Conservation (phyloP, 1,140 invertebrate species). For the Lordiphosa collinella region DNA sequence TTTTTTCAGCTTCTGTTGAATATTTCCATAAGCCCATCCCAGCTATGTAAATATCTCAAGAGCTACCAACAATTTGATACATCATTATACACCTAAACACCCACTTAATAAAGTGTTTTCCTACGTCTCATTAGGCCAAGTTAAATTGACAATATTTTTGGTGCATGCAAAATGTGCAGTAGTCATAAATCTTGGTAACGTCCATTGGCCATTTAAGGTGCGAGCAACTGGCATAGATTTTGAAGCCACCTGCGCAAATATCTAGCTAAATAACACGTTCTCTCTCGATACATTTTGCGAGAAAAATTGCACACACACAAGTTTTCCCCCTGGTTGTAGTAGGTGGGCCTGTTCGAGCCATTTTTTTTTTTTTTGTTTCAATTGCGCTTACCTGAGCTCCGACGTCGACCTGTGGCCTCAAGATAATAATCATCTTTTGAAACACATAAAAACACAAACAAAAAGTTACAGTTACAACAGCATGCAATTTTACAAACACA, state of each 20-base stretch:
- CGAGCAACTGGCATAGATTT: slow-evolving; percentile 69
- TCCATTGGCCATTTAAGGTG: slow-evolving; percentile 63
- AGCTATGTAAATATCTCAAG: background rate
- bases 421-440: slow-evolving; percentile 76
- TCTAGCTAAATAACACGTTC: slow-evolving; percentile 33
- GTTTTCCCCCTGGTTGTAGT: slow-evolving; percentile 1
- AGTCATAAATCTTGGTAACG: slow-evolving; percentile 52
- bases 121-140: background rate
- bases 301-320: slow-evolving; percentile 1
- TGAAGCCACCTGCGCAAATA: slow-evolving; percentile 68
- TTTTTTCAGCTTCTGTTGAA: slow-evolving; percentile 8
- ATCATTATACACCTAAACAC: slow-evolving; percentile 37
- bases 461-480: slow-evolving; percentile 20
- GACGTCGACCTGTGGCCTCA: slow-evolving; percentile 78
- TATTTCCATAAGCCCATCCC: too few relatives aligned
- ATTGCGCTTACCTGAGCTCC: slow-evolving; percentile 78
- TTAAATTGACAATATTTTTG: slow-evolving; percentile 49
- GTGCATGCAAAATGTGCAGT: slow-evolving; percentile 5
- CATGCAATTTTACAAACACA: slow-evolving; percentile 1
- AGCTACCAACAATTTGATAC: slow-evolving; percentile 11
- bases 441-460: slow-evolving; percentile 39
- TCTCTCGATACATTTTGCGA: slow-evolving; percentile 17
- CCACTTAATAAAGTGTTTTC: slow-evolving; percentile 14
- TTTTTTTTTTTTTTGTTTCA: too few relatives aligned
- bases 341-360: background rate